These are phyloP conservation scores for Diplodus sargus DNA, from an alignment of 2,797 vertebrate species.

Conservation along the genomic window DNA sequence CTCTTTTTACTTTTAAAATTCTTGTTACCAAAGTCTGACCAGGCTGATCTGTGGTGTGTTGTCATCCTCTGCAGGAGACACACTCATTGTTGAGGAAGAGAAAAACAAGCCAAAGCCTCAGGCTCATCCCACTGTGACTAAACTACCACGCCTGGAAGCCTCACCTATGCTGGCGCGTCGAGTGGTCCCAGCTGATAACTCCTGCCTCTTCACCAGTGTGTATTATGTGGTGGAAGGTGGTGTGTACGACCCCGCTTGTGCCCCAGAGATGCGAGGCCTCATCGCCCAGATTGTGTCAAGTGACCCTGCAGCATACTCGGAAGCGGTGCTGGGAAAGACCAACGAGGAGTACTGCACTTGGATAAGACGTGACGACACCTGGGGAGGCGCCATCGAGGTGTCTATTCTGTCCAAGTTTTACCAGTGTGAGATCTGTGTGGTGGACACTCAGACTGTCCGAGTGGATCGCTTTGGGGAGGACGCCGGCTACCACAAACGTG, in stretches of 20 bases:
- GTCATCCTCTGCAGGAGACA: conserved; percentile 88
- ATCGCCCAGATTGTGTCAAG: conserved; percentile 96
- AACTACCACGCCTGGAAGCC: conserved; percentile 76
- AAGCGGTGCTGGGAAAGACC: conserved; percentile 94
- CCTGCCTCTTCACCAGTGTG: conserved; percentile 97
- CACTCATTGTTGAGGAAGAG: conserved; percentile 97
- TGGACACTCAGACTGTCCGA: conserved; percentile 97
- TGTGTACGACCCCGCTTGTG: conserved; percentile 90
- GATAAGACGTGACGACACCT: conserved; percentile 95
- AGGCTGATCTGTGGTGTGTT: conserved; percentile 15
- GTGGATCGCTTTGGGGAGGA: conserved; percentile 98
- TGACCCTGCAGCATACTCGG: conserved; percentile 90
- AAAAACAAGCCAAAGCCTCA: conserved; percentile 86
- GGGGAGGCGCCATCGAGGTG: conserved; percentile 98
- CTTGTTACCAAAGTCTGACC: conserved; percentile 3
- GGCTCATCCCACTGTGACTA: conserved; percentile 78
- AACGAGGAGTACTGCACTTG: conserved; percentile 96
- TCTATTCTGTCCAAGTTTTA: conserved; percentile 98
- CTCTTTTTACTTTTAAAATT: neutral
- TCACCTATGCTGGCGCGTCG: conserved; percentile 86
- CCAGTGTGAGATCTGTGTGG: conserved; percentile 98
- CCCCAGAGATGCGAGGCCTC: conserved; percentile 93
- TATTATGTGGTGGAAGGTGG: conserved; percentile 96
- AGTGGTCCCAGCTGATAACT: conserved; percentile 96
- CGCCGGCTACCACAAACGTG: conserved; percentile 91